Evolutionary conservation across 2,888 invertebrate species (phyloP), one percentile per base, ranked within the genome.

Genomic region (Eristalis pertinax): DNA sequence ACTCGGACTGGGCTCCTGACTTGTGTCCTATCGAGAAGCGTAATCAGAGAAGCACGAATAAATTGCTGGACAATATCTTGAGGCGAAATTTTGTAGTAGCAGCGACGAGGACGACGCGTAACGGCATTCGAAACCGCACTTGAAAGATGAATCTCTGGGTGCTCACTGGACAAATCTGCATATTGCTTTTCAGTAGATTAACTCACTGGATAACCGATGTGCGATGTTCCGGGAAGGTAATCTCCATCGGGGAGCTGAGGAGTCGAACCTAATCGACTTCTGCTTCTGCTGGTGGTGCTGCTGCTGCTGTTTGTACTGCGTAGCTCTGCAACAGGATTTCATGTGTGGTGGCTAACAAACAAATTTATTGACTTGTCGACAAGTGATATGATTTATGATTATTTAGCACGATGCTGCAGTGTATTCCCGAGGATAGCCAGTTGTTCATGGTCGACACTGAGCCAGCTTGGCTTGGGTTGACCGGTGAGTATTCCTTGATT

Each of bases 351-450:
- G 90, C 88, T 90, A 89, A 89, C 88, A 89, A 88, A 90, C 90
- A 90, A 91, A 90, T 91, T 91, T 90, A 89, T 90, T 90, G 90
- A 90, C 90, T 91, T 90, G 90, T 90, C 89, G 90, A 91, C 91
- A 92, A 91, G 91, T 91, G 91, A 91, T 91, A 91, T 92, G 92
- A 92, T 92, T 92, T 92, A 92, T 92, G 91, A 90, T 90, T 90
- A 91, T 90, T 91, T 91, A 90, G 90, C 92, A 92, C 92, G 92
- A 85, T 83, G 74, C 72, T 38, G 69, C 70, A 78, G 62, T 70
- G 43, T 38, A 78, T 65, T 32, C 56, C 62, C 50, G 29, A 74
- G 32, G 67, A 73, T 72, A 63, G 80, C 80, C 63, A 41, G 76
- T 43, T 78, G 56, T 73, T 62, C 73, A 82, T 77, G 82, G 74